phyloP scores from a whole-genome alignment of 2,113 vertebrate genomes.

The Malurus cyaneus region DNA sequence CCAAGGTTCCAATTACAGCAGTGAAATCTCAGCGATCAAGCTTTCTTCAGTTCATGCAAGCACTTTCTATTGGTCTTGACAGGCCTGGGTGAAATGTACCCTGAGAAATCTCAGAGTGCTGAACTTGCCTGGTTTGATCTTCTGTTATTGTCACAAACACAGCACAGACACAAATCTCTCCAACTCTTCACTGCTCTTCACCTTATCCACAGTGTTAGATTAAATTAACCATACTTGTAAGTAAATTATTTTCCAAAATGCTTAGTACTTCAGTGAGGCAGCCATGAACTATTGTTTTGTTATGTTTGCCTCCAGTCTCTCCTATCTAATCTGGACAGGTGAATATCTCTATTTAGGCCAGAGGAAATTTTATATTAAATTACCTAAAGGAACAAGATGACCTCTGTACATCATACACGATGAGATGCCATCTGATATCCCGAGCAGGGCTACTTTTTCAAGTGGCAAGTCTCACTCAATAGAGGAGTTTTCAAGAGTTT shows the following conservation, averaged over 20 bases:
- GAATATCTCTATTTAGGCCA: background rate
- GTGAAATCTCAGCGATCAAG: background rate
- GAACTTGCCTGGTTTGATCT: background rate
- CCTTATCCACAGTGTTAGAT: fast-evolving
- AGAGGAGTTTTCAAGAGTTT: background rate
- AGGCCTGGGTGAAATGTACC: background rate
- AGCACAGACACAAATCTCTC: background rate
- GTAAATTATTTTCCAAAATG: background rate
- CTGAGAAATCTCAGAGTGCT: background rate
- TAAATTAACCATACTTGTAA: background rate
- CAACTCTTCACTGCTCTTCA: background rate
- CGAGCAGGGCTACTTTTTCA: background rate
- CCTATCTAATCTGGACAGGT: background rate
- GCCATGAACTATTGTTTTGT: background rate
- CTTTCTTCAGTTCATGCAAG: background rate
- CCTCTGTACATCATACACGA: background rate
- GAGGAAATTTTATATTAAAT: background rate
- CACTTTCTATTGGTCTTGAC: background rate
- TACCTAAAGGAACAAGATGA: background rate
- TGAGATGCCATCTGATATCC: background rate
- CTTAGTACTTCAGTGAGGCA: background rate
- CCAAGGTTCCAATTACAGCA: background rate
- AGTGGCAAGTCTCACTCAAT: background rate
- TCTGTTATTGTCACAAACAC: background rate
- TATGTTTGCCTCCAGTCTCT: background rate